Evolutionary conservation across 2,888 invertebrate genomes (phyloP).

Genomic region (Pelosia muscerda): DNA sequence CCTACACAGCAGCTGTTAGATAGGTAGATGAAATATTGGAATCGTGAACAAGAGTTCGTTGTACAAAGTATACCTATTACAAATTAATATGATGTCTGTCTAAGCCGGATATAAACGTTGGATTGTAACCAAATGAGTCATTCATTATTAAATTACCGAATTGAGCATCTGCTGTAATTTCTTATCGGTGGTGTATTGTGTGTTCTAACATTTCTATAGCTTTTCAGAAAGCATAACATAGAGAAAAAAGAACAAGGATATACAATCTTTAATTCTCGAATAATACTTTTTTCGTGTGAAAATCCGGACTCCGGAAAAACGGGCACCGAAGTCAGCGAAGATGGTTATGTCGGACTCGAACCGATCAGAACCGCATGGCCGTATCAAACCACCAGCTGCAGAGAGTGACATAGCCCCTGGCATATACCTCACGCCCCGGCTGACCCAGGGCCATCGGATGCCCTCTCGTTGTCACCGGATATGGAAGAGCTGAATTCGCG

Average conservation of each 20-base stretch:
- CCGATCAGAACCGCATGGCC: too few species aligned
- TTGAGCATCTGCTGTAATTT: neutral
- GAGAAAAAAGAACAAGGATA: neutral
- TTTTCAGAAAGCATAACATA: neutral
- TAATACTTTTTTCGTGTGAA: too few species aligned
- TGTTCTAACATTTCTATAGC: neutral
- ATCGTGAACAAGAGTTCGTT: conserved; percentile 45
- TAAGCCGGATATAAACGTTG: conserved; percentile 46
- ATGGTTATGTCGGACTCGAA: too few species aligned
- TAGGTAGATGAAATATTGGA: conserved; percentile 36
- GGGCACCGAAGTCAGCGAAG: too few species aligned
- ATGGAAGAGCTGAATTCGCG: too few species aligned
- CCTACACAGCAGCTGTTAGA: conserved; percentile 22
- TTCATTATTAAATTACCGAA: conserved; percentile 12
- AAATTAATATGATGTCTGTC: conserved; percentile 45
- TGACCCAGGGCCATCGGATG: too few species aligned
- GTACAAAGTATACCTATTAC: conserved; percentile 42
- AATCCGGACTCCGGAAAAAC: too few species aligned
- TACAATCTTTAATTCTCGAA: too few species aligned
- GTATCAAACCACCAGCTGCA: too few species aligned
- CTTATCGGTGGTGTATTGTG: neutral
- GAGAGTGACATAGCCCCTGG: too few species aligned
- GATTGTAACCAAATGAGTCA: conserved; percentile 30
- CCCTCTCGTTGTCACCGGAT: too few species aligned
- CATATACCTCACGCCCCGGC: too few species aligned